phyloP scores from a whole-genome alignment of 2,797 vertebrate genomes.

The Denticeps clupeoides region DNA sequence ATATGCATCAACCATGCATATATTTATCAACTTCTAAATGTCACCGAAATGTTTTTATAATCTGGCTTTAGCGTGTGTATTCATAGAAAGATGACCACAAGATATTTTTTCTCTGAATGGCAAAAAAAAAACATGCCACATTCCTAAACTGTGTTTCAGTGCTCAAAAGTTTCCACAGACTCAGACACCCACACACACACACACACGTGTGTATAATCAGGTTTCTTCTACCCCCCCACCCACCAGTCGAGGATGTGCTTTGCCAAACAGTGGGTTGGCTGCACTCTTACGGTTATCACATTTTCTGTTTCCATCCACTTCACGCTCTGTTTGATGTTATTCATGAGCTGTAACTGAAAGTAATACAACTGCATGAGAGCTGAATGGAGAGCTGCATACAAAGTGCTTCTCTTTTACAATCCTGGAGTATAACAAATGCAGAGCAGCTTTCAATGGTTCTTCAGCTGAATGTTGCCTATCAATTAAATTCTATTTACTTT shows the following conservation, averaged over 20 bases:
- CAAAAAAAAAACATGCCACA: too few species aligned
- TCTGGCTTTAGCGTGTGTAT: too few species aligned
- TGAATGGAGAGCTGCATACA: conserved; percentile 47
- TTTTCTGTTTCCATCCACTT: conserved; percentile 56
- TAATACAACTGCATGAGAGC: conserved; percentile 54
- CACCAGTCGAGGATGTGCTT: neutral
- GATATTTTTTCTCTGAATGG: too few species aligned
- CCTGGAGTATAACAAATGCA: neutral
- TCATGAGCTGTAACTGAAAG: conserved; percentile 59
- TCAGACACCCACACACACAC: too few species aligned
- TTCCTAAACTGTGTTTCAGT: too few species aligned
- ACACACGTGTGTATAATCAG: too few species aligned
- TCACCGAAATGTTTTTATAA: too few species aligned
- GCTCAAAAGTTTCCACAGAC: too few species aligned
- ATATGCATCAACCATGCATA: too few species aligned
- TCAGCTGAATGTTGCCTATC: neutral
- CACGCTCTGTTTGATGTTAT: conserved; percentile 62
- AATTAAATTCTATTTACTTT: neutral
- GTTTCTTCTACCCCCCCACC: too few species aligned
- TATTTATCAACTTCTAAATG: too few species aligned
- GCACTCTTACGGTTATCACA: conserved; percentile 51
- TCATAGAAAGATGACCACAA: too few species aligned
- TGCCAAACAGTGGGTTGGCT: conserved; percentile 47
- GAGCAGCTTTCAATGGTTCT: neutral
- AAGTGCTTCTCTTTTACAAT: conserved; percentile 27